phyloP scores from a whole-genome alignment of 2,888 invertebrate genomes.

The Pilophorus perplexus region DNA sequence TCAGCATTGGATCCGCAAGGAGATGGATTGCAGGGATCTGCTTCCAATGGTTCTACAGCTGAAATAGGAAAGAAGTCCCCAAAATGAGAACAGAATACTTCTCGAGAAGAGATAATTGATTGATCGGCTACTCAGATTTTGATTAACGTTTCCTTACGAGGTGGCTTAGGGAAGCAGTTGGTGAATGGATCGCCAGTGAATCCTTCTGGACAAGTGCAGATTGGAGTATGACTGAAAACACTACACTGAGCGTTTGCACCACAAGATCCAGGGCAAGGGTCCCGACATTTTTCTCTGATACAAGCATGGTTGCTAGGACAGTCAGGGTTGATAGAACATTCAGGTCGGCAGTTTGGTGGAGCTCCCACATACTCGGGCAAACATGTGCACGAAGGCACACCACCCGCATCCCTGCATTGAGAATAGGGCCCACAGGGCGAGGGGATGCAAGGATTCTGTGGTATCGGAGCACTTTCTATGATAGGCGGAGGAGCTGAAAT shows the following conservation, averaged over 20 bases:
- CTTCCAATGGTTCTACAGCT: constrained; percentile 38
- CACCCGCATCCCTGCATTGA: constrained; percentile 70
- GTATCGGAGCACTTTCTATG: constrained; percentile 46
- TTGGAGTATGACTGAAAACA: constrained; percentile 59
- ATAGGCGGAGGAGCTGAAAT: constrained; percentile 49
- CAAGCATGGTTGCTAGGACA: constrained; percentile 74
- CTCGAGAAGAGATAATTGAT: no score
- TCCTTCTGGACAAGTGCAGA: constrained; percentile 59
- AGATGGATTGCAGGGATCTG: constrained; percentile 64
- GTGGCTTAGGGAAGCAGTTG: constrained; percentile 52
- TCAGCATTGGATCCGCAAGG: constrained; percentile 77
- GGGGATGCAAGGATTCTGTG: constrained; percentile 71
- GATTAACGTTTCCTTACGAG: constrained; percentile 44
- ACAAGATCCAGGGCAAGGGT: constrained; percentile 77
- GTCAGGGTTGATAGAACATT: constrained; percentile 82
- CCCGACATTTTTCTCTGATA: constrained; percentile 69
- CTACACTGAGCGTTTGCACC: constrained; percentile 70
- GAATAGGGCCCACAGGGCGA: constrained; percentile 86
- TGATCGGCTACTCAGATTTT: no score
- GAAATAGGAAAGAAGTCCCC: constrained; percentile 2
- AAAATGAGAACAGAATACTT: no score
- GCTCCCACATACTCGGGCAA: constrained; percentile 78
- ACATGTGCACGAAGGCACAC: constrained; percentile 76
- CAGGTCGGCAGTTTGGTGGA: constrained; percentile 76
- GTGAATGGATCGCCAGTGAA: constrained; percentile 61